Base-by-base conservation (phyloP, 2,797 vertebrate genomes). In the Halcyon badia region DNA sequence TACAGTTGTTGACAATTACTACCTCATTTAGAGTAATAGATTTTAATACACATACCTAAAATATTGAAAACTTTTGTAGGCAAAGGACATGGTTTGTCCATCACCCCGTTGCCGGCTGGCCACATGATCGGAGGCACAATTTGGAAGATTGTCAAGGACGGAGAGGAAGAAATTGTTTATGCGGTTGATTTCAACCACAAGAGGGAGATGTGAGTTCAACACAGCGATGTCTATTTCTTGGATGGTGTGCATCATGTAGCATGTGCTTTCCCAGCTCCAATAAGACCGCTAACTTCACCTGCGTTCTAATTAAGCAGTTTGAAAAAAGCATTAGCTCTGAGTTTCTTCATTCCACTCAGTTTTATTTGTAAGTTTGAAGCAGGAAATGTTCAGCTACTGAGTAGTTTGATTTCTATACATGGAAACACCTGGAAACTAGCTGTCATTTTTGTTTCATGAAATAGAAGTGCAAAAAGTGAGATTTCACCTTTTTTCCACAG, bases 181-280 rank as follows among this genome's bases (percentile, higher is more conserved):
- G 99, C 99, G 14, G 99, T 99, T 91, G 99, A 99, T 95, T 99
- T 99, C 97, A 99, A 99, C 98, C 99, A 99, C 98, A 99, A 99
- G 98, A 99, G 99, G 98, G 99, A 99, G 98, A 99, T 99, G 99
- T 99, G 97, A 98, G 98, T 97, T 97, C 79, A 90, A 33, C 18
- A 26, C 24, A 86, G 51, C 37, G 65, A 33, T 58, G 26, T 17
- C 0, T 52, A 14, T 31, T 70, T 86, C 31, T 75, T 51, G 18
- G 9, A 61, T 68, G 14, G 11, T 79, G 37, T 56, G 3, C 12
- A 2, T 69, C 12, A 4, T 44, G 66, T 58, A 48, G 44, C 11
- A 7, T 39, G 19, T 52, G 68, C 41, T 30, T 87, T 89, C 76
- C 18, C 21, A 60, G 46, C 33, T 73, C 17, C 69, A 7, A 24